Evolutionary conservation across 92 coral and sea anemone genomes (phyloP), one percentile per base, ranked within the genome.

Genomic region (Hydrozoanthus gracilis): DNA sequence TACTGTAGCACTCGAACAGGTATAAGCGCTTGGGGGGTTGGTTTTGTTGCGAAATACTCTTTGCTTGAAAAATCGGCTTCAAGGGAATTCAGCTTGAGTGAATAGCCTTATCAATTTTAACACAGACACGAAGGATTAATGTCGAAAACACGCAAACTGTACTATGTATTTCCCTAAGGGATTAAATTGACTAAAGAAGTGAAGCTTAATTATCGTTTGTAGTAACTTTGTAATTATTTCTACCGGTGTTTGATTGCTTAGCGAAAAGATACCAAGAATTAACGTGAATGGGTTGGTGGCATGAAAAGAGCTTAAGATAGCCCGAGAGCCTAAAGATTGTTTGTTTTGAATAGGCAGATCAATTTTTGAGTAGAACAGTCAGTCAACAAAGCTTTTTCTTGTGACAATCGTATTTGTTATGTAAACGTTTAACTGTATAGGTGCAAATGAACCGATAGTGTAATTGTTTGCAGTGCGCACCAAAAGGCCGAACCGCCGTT

Each of bases 191-290:
- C 72, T 68, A 80, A 62, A 79, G 84, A 79, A 61, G 27, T 17
- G 44, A 16, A 48, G 56, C 14, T 60, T 80, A 80, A 80, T 80
- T 65, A 80, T 65, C 75, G 60, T 80, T 80, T 80, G 73, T 70
- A 80, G 55, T 80, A 65, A 80, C 85, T 49, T 79, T 80, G 85
- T 44, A 80, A 80, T 80, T 80, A 80, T 64, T 80, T 80, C 85
- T 65, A 49, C 60, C 85, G 73, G 74, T 80, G 60, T 80, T 56
- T 65, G 51, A 65, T 80, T 80, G 73, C 35, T 48, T 6, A 49
- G 46, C n/a, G 72, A 80, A 76, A 76, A 80, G 17, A 27, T 49
- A 51, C 35, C 72, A 17, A 65, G 51, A 15, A 64, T 66, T 49
- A 74, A 11, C 18, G 55, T 66, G 20, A 49, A 47, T 66, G 61